Base-by-base conservation (phyloP, 2,797 vertebrate genomes). In the Carapus acus region DNA sequence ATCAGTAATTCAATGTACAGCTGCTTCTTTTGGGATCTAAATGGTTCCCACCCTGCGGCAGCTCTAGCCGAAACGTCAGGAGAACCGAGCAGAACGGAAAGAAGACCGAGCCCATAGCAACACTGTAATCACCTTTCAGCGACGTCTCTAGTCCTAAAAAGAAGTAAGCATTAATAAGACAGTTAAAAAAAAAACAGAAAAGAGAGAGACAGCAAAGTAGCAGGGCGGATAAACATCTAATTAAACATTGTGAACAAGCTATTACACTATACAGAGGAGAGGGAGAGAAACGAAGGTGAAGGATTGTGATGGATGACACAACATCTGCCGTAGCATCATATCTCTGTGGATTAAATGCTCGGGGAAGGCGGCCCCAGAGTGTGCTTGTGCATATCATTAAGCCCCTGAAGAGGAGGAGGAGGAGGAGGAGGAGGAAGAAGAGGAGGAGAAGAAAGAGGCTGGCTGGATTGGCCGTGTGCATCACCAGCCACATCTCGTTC, bases 311-410 rank as follows among this genome's bases (percentile, higher is more conserved):
- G 77, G 76, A 86, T 79, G 80, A 82, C 74, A 80, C 72, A 82
- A 73, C 79, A 83, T 71, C 75, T 76, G 76, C 75, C 73, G 74
- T 78, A 78, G 82, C 80, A 81, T 83, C 77, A 82, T 83, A 84
- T 84, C 82, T 81, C 79, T 76, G 77, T 79, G 84, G 85, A 87
- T 87, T 85, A 87, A 84, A 84, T 78, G 81, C 80, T 85, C 76
- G 74, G 77, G 73, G 79, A 83, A 83, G 69, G 67, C 74, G 82
- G 81, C 76, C 77, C 75, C 14, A 33, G 81, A 76, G 82, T 85
- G 85, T 86, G 85, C 81, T 77, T 83, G 80, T 83, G 83, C 83
- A 87, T 86, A 74, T 84, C 76, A 81, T 87, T 83, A 86, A 75
- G 67, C 55, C 58, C 65, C 68, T 68, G 68, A 76, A 77, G 80